Base-by-base conservation (phyloP, 1,140 invertebrate genomes). In the Nephila pilipes region DNA sequence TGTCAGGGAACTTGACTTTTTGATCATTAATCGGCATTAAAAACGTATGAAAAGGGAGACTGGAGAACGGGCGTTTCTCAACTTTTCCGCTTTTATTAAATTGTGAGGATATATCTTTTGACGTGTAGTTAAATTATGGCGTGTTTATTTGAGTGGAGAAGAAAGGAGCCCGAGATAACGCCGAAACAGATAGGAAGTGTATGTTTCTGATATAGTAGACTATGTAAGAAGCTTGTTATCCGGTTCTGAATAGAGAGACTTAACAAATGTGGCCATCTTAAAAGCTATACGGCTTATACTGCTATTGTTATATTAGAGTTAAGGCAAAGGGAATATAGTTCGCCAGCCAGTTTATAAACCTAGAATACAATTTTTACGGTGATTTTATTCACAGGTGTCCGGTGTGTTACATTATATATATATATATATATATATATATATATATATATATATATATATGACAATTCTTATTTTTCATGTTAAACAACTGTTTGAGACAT, bases 1-100 rank as follows among this genome's bases (percentile, higher is more conserved):
- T 89, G 87, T 89, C 87, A 57, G 38, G 46, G 63, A 89, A 89
- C 87, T 89, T 89, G 63, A 89, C 87, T 89, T 89, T 89, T 54
- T 89, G 63, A 89, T 89, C 87, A 89, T 89, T 89, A 89, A 89
- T 79, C 87, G 87, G 87, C 36, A 89, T 89, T 69, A 89, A 89
- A 75, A 89, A 36, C 65, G 87, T 75, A 89, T 75, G 63, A 75
- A 55, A 89, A 89, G 54, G 65, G 60, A 89, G 54, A 79, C 65
- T 58, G 57, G 57, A 75, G 65, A 25, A 29, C 46, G 36, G 79
- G 79, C 79, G 79, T 54, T 81, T 81, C 46, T 81, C 65, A 69
- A 69, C 65, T 81, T 81, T 54, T 54, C 79, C 79, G 38, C 36
- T 81, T 81, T 81, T 81, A 81, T 81, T 81, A 81, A 54, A 54